Percentiles rank a stretch among this genome's conserved stretches.
These are phyloP conservation scores for Drosophila lini DNA, from an alignment of 1,140 invertebrate species.

Conservation along the genomic window DNA sequence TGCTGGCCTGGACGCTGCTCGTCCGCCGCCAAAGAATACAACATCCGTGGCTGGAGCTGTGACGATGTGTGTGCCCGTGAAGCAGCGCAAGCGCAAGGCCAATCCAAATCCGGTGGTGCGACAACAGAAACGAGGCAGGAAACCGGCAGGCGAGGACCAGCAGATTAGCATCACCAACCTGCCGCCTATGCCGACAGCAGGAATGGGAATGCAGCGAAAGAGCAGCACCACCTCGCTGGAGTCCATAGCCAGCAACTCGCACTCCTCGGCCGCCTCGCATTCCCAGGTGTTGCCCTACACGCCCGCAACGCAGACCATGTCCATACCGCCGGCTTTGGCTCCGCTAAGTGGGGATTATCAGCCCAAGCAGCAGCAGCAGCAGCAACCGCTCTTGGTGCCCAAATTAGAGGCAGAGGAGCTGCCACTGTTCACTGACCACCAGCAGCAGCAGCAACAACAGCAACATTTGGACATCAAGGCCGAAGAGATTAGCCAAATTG, in stretches of 20 bases:
- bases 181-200: conserved; percentile 54
- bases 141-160: conserved; percentile 31
- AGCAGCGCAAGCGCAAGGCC: conserved; percentile 66
- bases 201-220: conserved; percentile 70
- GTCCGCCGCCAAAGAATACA: conserved; percentile 23
- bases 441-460: conserved; percentile 21
- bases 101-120: conserved; percentile 68
- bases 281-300: conserved; percentile 56
- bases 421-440: conserved; percentile 10
- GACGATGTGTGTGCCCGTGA: conserved; percentile 1
- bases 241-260: conserved; percentile 81
- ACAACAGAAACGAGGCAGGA: conserved; percentile 71
- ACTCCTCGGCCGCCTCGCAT: conserved; percentile 69
- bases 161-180: conserved; percentile 32
- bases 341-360: conserved; percentile 69
- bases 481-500: conserved; percentile 75
- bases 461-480: conserved; percentile 59
- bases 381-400: conserved; percentile 9
- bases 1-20: conserved; percentile 38
- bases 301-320: conserved; percentile 30
- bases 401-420: conserved; percentile 40
- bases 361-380: conserved; percentile 24
- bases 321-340: conserved; percentile 70
- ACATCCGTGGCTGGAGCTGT: neutral
- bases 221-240: conserved; percentile 80